phyloP scores from a whole-genome alignment of 2,797 vertebrate species.

The Notamacropus eugenii region DNA sequence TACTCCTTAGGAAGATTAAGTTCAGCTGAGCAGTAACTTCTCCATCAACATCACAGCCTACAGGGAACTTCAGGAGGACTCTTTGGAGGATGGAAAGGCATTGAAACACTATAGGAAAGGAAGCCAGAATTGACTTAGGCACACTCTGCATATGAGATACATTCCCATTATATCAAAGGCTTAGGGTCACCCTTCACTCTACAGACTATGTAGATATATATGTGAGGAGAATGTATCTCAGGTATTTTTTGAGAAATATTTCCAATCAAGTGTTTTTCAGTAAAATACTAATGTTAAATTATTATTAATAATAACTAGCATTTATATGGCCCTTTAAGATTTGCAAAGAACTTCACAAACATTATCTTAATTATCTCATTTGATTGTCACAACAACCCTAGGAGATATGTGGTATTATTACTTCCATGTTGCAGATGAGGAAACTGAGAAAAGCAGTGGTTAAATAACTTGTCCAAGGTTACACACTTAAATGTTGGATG shows the following conservation, averaged over 20 bases:
- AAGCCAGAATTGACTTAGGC: not conserved
- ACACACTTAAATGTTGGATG: no score
- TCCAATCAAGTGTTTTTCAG: not conserved
- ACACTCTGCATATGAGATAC: not conserved
- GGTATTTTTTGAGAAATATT: not conserved
- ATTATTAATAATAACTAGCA: no score
- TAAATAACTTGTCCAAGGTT: no score
- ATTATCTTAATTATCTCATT: no score
- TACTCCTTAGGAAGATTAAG: not conserved
- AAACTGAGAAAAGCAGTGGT: no score
- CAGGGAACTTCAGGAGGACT: not conserved
- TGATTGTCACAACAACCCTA: no score
- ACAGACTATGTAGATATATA: not conserved
- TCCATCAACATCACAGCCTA: not conserved
- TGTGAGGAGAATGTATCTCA: not conserved
- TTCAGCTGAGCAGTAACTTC: not conserved
- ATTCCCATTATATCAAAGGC: not conserved
- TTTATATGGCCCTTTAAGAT: no score
- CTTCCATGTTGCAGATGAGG: no score
- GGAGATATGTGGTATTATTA: no score
- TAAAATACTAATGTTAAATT: no score
- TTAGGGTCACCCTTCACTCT: not conserved
- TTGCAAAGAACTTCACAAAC: no score
- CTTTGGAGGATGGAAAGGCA: not conserved
- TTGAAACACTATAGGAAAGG: not conserved